A percentile compares a stretch with the other conserved stretches of the same genome.
phyloP scores from a whole-genome alignment of 2,113 vertebrate genomes.

The Misgurnus anguillicaudatus region DNA sequence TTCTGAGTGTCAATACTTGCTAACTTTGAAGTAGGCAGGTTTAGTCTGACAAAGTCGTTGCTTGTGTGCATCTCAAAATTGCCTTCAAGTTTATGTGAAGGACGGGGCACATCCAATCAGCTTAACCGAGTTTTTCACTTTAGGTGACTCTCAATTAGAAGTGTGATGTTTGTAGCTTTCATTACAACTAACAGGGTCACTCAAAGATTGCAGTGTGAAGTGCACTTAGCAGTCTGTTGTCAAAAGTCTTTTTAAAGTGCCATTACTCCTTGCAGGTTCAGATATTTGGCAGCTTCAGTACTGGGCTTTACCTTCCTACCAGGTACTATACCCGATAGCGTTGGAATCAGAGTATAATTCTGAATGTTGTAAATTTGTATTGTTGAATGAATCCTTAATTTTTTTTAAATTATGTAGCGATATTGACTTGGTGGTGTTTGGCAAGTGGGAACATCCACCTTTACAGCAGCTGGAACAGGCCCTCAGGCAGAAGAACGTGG shows the following conservation, averaged over 20 bases:
- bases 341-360: not conserved
- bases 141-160: too few species aligned
- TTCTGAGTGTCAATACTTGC: not conserved
- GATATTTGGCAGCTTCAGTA: slow-evolving; percentile 98
- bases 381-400: not conserved
- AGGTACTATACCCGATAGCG: slow-evolving; percentile 78
- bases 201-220: not conserved
- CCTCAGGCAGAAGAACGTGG: slow-evolving; percentile 88
- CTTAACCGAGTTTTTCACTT: too few species aligned
- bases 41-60: too few species aligned
- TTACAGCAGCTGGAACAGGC: slow-evolving; percentile 91
- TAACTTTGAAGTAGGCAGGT: not conserved
- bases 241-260: slow-evolving; percentile 27
- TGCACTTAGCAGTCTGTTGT: not conserved
- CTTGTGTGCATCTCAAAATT: too few species aligned
- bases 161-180: too few species aligned
- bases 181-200: not conserved
- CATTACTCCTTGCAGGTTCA: slow-evolving; percentile 80
- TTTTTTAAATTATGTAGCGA: slow-evolving; percentile 73
- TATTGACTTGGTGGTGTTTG: slow-evolving; percentile 96
- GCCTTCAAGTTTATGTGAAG: not conserved
- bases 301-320: slow-evolving; percentile 95
- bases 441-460: slow-evolving; percentile 93
- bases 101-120: not conserved
- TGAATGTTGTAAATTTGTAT: not conserved